Percentiles rank a stretch among this genome's conserved stretches.
Evolutionary conservation across 2,113 vertebrate genomes (phyloP).

Genomic region (Alethe castanea): DNA sequence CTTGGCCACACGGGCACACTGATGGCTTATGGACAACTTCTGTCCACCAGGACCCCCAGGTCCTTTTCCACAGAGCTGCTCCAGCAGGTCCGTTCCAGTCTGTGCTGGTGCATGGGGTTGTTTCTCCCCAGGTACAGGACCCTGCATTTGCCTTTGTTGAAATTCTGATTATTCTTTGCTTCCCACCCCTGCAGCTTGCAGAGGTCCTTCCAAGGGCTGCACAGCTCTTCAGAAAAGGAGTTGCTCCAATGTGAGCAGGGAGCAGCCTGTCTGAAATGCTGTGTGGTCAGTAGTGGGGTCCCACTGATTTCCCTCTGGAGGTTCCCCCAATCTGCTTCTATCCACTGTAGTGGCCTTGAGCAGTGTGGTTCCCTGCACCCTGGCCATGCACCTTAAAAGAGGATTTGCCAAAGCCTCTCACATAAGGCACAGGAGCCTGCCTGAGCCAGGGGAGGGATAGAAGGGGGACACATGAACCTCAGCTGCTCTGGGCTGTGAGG

Average conservation of each 20-base stretch:
- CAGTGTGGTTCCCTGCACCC: neutral
- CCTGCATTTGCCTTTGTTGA: neutral
- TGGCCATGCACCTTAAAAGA: neutral
- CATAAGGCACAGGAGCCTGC: neutral
- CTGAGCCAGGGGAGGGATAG: neutral
- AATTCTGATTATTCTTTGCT: neutral
- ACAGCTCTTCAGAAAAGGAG: neutral
- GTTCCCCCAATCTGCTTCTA: neutral
- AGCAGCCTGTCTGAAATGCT: neutral
- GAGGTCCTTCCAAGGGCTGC: neutral
- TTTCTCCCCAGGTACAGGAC: neutral
- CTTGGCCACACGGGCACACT: neutral
- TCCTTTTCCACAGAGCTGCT: neutral
- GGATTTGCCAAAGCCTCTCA: neutral
- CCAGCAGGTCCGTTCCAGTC: neutral
- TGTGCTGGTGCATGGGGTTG: neutral
- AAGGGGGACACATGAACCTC: fast-evolving
- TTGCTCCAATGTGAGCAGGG: neutral
- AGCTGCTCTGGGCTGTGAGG: neutral
- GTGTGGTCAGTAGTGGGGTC: neutral
- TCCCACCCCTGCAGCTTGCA: neutral
- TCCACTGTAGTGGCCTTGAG: neutral
- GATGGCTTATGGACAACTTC: neutral
- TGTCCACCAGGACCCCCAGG: neutral
- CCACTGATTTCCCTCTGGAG: neutral